A percentile compares a stretch with the other conserved stretches of the same genome.
These are phyloP conservation scores for Pherbina coryleti DNA, from an alignment of 2,888 invertebrate genomes.

Conservation along the genomic window DNA sequence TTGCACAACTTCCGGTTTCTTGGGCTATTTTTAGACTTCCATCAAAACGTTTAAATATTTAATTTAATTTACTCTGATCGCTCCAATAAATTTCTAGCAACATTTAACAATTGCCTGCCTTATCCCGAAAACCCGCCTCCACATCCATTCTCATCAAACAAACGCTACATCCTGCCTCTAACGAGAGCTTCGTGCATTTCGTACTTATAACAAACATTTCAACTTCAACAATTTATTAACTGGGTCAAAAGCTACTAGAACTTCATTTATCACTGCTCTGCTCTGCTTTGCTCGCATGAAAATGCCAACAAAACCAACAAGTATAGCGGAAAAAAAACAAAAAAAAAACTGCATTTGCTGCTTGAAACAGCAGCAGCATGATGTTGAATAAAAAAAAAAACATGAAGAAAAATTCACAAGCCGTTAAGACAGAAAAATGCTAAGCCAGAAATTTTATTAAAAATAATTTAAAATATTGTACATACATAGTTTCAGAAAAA, in stretches of 20 bases:
- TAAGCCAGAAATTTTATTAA: too few relatives aligned
- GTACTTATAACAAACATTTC: constrained; percentile 6
- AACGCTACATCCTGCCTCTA: not conserved
- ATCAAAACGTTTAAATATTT: constrained; percentile 26
- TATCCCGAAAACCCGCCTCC: too few relatives aligned
- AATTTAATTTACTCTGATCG: constrained; percentile 20
- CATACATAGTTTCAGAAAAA: too few relatives aligned
- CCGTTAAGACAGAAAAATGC: not conserved
- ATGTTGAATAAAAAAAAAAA: too few relatives aligned
- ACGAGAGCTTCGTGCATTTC: constrained; percentile 3
- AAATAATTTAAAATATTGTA: not conserved
- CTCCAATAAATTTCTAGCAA: constrained; percentile 6
- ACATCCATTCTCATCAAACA: not conserved
- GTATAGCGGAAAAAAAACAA: constrained; percentile 6
- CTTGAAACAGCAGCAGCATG: not conserved
- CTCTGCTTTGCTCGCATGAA: constrained; percentile 12
- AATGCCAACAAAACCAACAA: constrained; percentile 21
- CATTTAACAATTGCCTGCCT: not conserved
- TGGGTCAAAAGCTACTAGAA: constrained; percentile 68
- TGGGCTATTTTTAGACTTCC: too few relatives aligned
- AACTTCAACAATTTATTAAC: constrained; percentile 67
- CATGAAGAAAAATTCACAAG: too few relatives aligned
- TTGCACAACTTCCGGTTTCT: too few relatives aligned
- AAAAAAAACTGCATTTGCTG: not conserved
- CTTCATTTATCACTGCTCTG: constrained; percentile 65